Evolutionary conservation across 2,113 vertebrate species (phyloP).

Genomic region (Crotalus tigris): DNA sequence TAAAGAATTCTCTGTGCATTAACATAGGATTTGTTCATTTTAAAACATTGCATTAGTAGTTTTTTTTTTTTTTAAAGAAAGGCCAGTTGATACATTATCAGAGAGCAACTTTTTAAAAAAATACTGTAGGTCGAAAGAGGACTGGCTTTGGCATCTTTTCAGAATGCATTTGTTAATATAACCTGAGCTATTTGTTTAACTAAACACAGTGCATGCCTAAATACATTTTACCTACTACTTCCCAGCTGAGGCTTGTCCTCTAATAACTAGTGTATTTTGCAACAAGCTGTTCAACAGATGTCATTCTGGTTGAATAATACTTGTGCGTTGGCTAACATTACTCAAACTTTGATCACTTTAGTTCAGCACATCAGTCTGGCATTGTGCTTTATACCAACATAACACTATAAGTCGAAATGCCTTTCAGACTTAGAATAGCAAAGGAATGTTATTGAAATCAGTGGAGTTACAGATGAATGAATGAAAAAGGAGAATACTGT

Average conservation of each 20-base stretch:
- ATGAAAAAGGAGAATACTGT: slow-evolving; percentile 96
- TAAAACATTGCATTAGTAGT: slow-evolving; percentile 32
- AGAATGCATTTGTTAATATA: slow-evolving; percentile 65
- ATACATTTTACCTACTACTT: slow-evolving; percentile 71
- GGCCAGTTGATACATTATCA: slow-evolving; percentile 25
- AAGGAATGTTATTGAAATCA: slow-evolving; percentile 91
- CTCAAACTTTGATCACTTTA: slow-evolving; percentile 92
- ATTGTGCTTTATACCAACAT: slow-evolving; percentile 93
- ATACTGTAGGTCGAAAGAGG: slow-evolving; percentile 47
- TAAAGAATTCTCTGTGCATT: neutral
- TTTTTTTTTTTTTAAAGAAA: neutral
- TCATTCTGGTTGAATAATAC: slow-evolving; percentile 85
- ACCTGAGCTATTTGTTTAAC: slow-evolving; percentile 68
- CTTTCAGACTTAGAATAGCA: slow-evolving; percentile 86
- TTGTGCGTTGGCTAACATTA: slow-evolving; percentile 80
- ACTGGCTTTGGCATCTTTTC: slow-evolving; percentile 57
- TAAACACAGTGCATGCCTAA: slow-evolving; percentile 63
- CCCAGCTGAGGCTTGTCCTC: slow-evolving; percentile 71
- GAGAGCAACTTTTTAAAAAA: slow-evolving; percentile 28
- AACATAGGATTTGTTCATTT: slow-evolving; percentile 20
- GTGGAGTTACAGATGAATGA: slow-evolving; percentile 85
- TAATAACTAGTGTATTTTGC: slow-evolving; percentile 86
- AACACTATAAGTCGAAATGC: slow-evolving; percentile 78
- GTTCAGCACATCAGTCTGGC: slow-evolving; percentile 94
- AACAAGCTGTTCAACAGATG: slow-evolving; percentile 84